A percentile compares a stretch with the other conserved stretches of the same genome.
Evolutionary conservation across 2,888 invertebrate species (phyloP).

Genomic region (Choristoneura rosaceana): DNA sequence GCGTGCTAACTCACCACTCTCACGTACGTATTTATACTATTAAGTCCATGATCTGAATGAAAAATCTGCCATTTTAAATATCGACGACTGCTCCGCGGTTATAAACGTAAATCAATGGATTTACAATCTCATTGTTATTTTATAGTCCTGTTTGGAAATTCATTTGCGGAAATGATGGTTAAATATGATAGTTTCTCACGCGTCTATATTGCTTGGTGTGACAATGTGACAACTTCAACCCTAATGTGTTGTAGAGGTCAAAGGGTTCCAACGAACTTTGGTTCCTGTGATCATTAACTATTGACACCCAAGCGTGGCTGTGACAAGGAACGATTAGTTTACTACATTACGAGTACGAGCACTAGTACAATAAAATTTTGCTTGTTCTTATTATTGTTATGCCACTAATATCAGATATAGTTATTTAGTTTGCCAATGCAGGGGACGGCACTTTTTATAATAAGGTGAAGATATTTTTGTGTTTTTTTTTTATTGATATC

Average conservation of each 20-base stretch:
- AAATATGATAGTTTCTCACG: conserved; percentile 33
- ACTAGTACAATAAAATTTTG: conserved; percentile 7
- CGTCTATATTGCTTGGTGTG: conserved; percentile 6
- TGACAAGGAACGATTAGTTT: conserved; percentile 11
- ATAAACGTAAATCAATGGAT: conserved; percentile 41
- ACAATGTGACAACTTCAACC: conserved; percentile 3
- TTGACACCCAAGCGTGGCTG: conserved; percentile 27
- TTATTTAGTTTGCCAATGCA: no score
- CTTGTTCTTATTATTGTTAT: no score
- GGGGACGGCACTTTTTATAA: no score
- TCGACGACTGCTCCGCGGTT: conserved; percentile 26
- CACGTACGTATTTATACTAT: conserved; percentile 60
- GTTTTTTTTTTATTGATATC: no score
- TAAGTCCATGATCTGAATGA: conserved; percentile 56
- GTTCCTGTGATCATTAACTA: conserved; percentile 39
- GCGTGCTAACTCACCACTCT: conserved; percentile 48
- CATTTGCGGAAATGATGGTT: conserved; percentile 37
- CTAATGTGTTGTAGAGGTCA: conserved; percentile 31
- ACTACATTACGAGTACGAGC: neutral
- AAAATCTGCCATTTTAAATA: conserved; percentile 47
- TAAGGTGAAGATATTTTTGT: no score
- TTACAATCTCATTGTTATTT: conserved; percentile 42
- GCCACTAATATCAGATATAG: neutral
- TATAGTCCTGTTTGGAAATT: conserved; percentile 29
- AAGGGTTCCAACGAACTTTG: conserved; percentile 40